These are phyloP conservation scores for Atopsyche davidsoni DNA, from an alignment of 1,140 invertebrate genomes.

Conservation along the genomic window DNA sequence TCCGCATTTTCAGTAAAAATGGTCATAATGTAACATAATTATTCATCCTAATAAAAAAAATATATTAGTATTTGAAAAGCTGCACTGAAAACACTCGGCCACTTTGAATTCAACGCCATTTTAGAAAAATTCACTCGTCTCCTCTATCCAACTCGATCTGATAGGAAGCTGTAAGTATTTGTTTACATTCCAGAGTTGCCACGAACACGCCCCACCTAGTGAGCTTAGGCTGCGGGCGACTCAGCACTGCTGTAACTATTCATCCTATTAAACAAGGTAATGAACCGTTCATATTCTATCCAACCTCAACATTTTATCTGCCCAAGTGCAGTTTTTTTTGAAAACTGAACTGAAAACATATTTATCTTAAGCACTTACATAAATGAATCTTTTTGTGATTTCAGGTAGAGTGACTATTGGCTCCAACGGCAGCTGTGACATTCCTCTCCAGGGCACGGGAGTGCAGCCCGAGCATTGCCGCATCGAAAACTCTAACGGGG, in stretches of 20 bases:
- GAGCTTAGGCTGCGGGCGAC: slow-evolving; percentile 77
- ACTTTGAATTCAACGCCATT: neutral
- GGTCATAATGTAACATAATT: neutral
- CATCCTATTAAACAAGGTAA: slow-evolving; percentile 64
- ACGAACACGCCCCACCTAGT: slow-evolving; percentile 84
- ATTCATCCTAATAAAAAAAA: neutral
- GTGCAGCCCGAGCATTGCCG: slow-evolving; percentile 76
- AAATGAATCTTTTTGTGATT: slow-evolving; percentile 32
- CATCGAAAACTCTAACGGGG: slow-evolving; percentile 73
- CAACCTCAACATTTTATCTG: neutral
- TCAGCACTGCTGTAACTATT: slow-evolving; percentile 84
- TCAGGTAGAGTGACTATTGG: slow-evolving; percentile 71
- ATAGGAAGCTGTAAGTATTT: slow-evolving; percentile 5
- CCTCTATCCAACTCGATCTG: neutral
- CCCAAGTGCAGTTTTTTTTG: neutral
- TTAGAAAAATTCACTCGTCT: neutral
- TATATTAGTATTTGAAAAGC: neutral
- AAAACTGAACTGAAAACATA: neutral
- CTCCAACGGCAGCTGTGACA: slow-evolving; percentile 65
- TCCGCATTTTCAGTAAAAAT: neutral
- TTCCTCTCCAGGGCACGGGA: slow-evolving; percentile 72
- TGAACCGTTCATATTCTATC: neutral
- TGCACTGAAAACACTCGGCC: neutral
- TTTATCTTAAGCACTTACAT: neutral
- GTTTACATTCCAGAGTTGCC: slow-evolving; percentile 61